Evolutionary conservation across 2,888 invertebrate genomes (phyloP), one percentile per base, ranked within the genome.

Genomic region (Drosophila algonquin): DNA sequence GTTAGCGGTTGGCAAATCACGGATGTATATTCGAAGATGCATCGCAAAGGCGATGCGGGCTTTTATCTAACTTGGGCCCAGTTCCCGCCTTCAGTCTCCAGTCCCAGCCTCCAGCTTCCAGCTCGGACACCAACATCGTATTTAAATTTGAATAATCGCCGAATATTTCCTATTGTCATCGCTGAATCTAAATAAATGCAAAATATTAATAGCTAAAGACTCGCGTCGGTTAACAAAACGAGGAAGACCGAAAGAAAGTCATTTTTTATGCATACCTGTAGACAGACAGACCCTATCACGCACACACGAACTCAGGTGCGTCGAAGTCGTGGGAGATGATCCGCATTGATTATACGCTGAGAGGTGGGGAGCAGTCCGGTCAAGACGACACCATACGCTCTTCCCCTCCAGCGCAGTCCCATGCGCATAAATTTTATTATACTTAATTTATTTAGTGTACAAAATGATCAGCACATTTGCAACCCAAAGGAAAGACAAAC

Each of bases 1-100:
- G 46, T 63, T 72, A 55, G 27, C 53, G 57, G 80, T 89, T 87
- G 74, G 58, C 87, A 89, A 87, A 87, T 85, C 87, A 83, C 88
- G 86, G 88, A 79, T 77, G 70, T 74, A 79, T 75, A 65, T 73
- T 63, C 79, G 74, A 67, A 77, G 70, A 73, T 65, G 16, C 63
- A 84, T 57, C 53, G 55, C 48, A 35, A 40, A 60, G 45, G 44
- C 46, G 24, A 12, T 32, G 35, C 40, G 30, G 61, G 51, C 57
- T 58, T 74, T 87, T 85, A 88, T 81, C 77, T 83, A 86, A 86
- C 64, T 7, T 64, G 44, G 54, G 47, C 54, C 61, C 56, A 73
- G 30, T 8, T 18, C 47, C 58, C 63, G 47, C 52, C 14, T 5
- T 14, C 14, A 40, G 14, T 14, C 14, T 14, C 40, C 40, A 40